Base-by-base conservation (phyloP, 1,140 invertebrate species). In the Drosophila aff. region DNA sequence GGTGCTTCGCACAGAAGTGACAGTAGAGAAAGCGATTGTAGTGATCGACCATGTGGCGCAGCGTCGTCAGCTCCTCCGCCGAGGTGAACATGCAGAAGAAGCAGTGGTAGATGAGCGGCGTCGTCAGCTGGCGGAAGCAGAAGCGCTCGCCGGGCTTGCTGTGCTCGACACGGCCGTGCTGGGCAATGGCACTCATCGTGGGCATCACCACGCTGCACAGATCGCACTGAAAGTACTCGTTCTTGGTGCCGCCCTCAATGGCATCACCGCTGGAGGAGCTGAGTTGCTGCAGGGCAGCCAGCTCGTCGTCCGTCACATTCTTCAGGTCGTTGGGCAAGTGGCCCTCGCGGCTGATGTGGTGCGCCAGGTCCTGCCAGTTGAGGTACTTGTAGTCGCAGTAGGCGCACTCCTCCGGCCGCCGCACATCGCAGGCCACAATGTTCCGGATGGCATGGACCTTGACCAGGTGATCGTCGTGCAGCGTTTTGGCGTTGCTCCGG, bases 311-410 rank as follows among this genome's bases (percentile, higher is more conserved):
- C 2, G 60, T 78, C 15, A 89, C 21, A 8, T 81, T 55, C 66
- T 89, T 89, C 0, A 89, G 49, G 26, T 89, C 84, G 38, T 84
- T 84, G 40, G 66, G 41, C 49, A 75, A 10, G 36, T 89, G 84
- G 3, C 59, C 59, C 41, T 60, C 41, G 0, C 9, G 0, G 6
- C 9, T 16, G 2, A 72, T 81, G 16, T 89, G 84, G 1, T 53
- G 33, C 10, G 28, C 31, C 13, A 89, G 63, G 11, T 79, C 60
- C 4, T 1, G 1, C 31, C 43, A 59, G n/a, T 5, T 10, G 1
- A 0, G 9, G 13, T 84, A 89, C 1, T 21, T 23, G 44, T 90
- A 62, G 1, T 62, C 38, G 13, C 84, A 89, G 47, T 62, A 89
- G 0, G 66, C 84, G 46, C 84, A 89, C 36, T 89, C 85, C 21